A percentile compares a stretch with the other conserved stretches of the same genome.
Conservation (phyloP, 2,888 invertebrate species). For the Lasioglossum lativentre region DNA sequence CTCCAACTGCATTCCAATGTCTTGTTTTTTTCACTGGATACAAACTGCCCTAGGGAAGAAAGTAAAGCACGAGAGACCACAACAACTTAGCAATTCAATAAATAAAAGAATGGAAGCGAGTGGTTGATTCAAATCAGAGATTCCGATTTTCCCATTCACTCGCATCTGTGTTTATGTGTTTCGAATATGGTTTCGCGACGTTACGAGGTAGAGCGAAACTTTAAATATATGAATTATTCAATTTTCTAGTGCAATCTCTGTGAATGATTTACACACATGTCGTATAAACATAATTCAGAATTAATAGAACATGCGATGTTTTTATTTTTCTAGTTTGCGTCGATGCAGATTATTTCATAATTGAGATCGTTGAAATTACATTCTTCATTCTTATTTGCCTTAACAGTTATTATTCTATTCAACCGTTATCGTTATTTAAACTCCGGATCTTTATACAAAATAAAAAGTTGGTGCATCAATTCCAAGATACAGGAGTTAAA, state of each 20-base stretch:
- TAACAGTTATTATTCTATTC: not conserved
- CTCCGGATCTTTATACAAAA: too few relatives aligned
- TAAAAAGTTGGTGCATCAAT: too few relatives aligned
- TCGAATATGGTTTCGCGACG: not conserved
- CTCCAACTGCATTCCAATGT: not conserved
- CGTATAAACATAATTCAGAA: not conserved
- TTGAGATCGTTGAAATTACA: not conserved
- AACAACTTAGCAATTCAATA: conserved; percentile 1
- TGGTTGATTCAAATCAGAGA: not conserved
- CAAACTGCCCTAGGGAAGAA: not conserved
- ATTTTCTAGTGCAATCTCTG: not conserved
- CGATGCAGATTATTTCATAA: not conserved
- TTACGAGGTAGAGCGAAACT: not conserved
- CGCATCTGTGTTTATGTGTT: not conserved
- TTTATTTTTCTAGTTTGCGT: not conserved
- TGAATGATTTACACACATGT: not conserved
- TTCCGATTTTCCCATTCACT: not conserved
- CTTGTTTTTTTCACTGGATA: not conserved
- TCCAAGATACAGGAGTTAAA: too few relatives aligned
- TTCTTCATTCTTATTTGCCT: not conserved
- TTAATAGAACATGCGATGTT: not conserved
- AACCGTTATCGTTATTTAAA: not conserved
- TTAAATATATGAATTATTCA: not conserved
- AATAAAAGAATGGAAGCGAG: not conserved
- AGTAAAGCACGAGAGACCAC: not conserved